Conservation (phyloP, 2,888 invertebrate genomes). For the Zygogramma bicolorata region DNA sequence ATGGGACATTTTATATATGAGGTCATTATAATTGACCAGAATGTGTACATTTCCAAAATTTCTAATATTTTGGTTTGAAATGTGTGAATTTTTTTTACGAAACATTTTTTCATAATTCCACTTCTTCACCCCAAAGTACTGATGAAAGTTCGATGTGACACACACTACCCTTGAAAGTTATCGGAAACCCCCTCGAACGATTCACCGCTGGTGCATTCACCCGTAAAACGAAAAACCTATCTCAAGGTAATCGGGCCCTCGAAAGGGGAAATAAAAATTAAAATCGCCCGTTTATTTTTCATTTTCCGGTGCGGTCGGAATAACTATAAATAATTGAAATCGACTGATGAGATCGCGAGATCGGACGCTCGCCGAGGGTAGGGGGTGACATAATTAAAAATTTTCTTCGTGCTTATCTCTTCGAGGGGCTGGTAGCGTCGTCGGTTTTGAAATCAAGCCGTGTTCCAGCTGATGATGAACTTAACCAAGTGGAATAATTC, state of each 20-base stretch:
- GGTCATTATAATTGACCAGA: too few relatives aligned
- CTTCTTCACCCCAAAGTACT: too few relatives aligned
- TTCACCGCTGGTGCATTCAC: constrained; percentile 17
- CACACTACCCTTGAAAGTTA: too few relatives aligned
- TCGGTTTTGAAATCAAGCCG: constrained; percentile 5
- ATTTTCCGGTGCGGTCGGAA: constrained; percentile 59
- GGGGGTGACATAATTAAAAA: constrained; percentile 54
- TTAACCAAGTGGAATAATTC: too few relatives aligned
- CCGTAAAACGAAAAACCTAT: constrained; percentile 27
- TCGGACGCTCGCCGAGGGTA: constrained; percentile 52
- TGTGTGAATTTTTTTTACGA: too few relatives aligned
- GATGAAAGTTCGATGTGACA: too few relatives aligned
- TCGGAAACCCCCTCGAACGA: constrained; percentile 30
- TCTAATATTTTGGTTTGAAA: too few relatives aligned
- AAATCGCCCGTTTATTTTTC: constrained; percentile 61
- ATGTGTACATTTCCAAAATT: too few relatives aligned
- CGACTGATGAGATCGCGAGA: constrained; percentile 62
- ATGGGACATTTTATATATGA: too few relatives aligned
- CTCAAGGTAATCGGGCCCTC: constrained; percentile 12
- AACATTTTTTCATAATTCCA: too few relatives aligned
- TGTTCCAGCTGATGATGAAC: not conserved
- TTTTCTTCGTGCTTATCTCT: constrained; percentile 51
- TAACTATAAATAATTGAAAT: constrained; percentile 66
- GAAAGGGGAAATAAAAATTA: constrained; percentile 55
- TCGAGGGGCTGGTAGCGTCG: not conserved